Evolutionary conservation across 2,113 vertebrate genomes (phyloP).

Genomic region (Picathartes gymnocephalus): DNA sequence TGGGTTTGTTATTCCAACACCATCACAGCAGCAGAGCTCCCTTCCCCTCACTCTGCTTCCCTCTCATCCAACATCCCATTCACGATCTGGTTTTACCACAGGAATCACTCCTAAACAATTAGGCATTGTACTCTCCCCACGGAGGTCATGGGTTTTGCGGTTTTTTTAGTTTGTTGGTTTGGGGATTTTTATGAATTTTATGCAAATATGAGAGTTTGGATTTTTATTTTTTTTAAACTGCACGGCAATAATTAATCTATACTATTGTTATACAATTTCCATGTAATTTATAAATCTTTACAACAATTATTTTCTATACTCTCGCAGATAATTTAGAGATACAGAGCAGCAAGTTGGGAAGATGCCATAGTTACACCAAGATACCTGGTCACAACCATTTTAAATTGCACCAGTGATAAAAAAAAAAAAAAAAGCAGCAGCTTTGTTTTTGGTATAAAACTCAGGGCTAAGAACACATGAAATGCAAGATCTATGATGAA

Average conservation of each 20-base stretch:
- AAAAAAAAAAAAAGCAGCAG: neutral
- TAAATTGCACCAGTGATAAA: neutral
- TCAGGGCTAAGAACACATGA: neutral
- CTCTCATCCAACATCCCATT: neutral
- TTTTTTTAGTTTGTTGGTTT: neutral
- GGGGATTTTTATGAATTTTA: neutral
- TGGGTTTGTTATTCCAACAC: neutral
- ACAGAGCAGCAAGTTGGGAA: neutral
- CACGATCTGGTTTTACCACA: neutral
- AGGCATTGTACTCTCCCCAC: neutral
- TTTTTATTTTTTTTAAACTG: neutral
- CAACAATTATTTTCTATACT: neutral
- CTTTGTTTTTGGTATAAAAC: neutral
- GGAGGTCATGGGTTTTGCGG: neutral
- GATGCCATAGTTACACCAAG: neutral
- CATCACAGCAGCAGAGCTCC: neutral
- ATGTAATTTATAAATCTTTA: neutral
- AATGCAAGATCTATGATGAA: neutral
- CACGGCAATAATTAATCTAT: neutral
- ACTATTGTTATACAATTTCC: neutral
- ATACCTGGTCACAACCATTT: neutral
- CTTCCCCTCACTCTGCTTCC: neutral
- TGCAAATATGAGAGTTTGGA: neutral
- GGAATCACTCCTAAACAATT: neutral
- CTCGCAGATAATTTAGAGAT: neutral